phyloP scores from a whole-genome alignment of 2,797 vertebrate genomes.

The Buceros bicornis region DNA sequence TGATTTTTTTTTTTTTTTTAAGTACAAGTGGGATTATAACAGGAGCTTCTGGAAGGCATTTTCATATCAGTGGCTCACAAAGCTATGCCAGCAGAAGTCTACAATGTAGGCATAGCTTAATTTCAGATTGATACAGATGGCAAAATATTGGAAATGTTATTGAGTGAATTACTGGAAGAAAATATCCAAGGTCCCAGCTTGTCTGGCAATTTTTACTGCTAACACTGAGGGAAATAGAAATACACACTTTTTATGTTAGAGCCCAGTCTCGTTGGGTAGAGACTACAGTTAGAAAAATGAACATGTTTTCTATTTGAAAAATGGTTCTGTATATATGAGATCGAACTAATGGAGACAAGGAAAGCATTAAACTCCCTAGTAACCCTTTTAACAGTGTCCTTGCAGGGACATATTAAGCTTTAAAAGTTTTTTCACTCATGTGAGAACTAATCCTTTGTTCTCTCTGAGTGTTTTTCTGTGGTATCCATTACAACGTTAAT shows the following conservation, averaged over 20 bases:
- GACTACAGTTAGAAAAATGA: not conserved
- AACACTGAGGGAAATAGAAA: not conserved
- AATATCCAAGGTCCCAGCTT: not conserved
- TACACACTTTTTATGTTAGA: not conserved
- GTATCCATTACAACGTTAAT: not conserved
- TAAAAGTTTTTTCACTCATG: not conserved
- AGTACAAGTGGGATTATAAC: not conserved
- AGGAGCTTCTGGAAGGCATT: not conserved
- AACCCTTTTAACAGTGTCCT: not conserved
- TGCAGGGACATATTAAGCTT: not conserved
- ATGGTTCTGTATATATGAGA: not conserved
- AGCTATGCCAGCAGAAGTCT: not conserved
- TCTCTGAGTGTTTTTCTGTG: not conserved
- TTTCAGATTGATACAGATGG: not conserved
- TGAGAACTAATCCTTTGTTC: not conserved
- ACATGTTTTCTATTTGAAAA: not conserved
- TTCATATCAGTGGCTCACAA: not conserved
- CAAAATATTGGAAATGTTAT: not conserved
- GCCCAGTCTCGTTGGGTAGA: not conserved
- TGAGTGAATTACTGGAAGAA: not conserved
- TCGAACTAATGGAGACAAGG: not conserved
- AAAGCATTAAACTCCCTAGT: not conserved
- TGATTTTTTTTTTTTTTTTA: not conserved
- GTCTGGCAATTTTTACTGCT: not conserved
- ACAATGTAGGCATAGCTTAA: not conserved